Evolutionary conservation across 2,797 vertebrate species (phyloP), one percentile per base, ranked within the genome.

Genomic region (Pygocentrus nattereri): DNA sequence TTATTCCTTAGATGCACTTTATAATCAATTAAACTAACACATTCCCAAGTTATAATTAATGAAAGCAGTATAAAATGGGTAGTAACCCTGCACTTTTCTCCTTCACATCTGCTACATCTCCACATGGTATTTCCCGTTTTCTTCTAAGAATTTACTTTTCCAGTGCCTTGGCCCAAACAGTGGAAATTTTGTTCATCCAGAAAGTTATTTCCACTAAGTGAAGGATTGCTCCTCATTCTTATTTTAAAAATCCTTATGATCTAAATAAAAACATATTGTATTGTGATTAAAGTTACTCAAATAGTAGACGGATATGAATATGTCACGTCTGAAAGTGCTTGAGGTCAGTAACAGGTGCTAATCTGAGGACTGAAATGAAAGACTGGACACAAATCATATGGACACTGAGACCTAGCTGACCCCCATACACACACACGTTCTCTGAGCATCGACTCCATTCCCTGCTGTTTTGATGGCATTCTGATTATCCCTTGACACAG

Each of bases 141-240:
- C 72, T 59, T 59, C 8, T 44, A 44, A 44, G 54, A 74, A 74
- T 74, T n/a, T 59, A 25, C 21, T 58, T 58, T 59, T 74, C 70
- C 72, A 74, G 30, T n/a, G 41, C 10, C 11, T 74, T 74, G 54
- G 72, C 54, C 59, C n/a, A 74, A 74, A 41, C 54, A 38, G 31
- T 74, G 54, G 72, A 74, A 41, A 74, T 31, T 74, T 74, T 23
- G 21, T 74, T 30, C 34, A 74, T 44, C 31, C 72, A 70, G 23
- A 70, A 59, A 74, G 31, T 59, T 38, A 59, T 74, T 74, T 74
- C n/a, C 34, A 59, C 31, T 25, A 59, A 54, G 21, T n/a, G 67
- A 69, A 70, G 25, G 23, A 49, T 11, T 70, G 68, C 19, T 50
- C n/a, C 23, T 69, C 67, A 69, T 44, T 47, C 10, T 7, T 70